Base-by-base conservation (phyloP, 2,797 vertebrate genomes). In the Fratercula arctica region DNA sequence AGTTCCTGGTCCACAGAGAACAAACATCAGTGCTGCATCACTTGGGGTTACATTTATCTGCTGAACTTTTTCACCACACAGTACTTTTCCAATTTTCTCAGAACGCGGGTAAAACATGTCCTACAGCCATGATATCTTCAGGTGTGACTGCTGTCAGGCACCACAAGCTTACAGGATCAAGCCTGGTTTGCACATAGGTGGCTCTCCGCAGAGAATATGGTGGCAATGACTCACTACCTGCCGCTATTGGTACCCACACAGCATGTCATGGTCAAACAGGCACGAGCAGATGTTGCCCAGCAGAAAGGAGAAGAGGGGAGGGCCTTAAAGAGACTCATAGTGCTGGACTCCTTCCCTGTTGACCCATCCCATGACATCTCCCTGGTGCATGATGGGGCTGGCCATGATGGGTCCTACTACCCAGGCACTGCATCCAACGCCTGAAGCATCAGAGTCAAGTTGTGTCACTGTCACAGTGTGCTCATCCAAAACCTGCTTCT, bases 271-370 rank as follows among this genome's bases (percentile, higher is more conserved):
- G 50, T 46, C 57, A 75, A 50, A 61, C 0, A 31, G n/a, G 45
- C 3, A 3, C 75, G 21, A 64, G 23, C 25, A 61, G 57, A 18
- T 48, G 3, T 39, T 57, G 33, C 8, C 28, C 3, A 1, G 66
- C 29, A 77, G 37, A 50, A 57, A 24, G 64, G 20, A 37, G 28
- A 68, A 63, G 17, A 74, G 6, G n/a, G 10, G 9, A 56, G 25
- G 35, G 16, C 24, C 25, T 24, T 74, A 18, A 68, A 83, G 20
- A 0, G 0, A 19, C 26, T 73, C 0, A 0, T 29, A n/a, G 28
- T 67, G 4, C 60, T 26, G 19, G 33, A 9, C 7, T 84, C 16
- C 16, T 45, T 68, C 51, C 31, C 7, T 4, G 3, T 3, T 21
- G 11, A 54, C 7, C 17, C 6, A 3, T 17, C 17, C 80, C 1